Percentiles rank a stretch among this genome's conserved stretches.
Conservation (phyloP, 2,797 vertebrate genomes). For the Esox lucius region DNA sequence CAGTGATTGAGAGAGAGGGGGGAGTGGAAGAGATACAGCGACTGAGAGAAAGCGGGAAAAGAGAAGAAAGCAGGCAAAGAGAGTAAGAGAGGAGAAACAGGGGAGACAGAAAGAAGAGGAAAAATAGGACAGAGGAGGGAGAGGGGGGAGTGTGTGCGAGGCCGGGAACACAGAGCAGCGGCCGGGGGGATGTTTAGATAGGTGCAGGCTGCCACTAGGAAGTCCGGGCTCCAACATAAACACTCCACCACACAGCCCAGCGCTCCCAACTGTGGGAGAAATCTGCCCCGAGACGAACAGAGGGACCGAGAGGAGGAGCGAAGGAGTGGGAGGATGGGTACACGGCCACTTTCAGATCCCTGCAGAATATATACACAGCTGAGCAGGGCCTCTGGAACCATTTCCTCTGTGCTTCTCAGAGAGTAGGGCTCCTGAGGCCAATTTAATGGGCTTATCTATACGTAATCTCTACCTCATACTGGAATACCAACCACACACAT, state of each 20-base stretch:
- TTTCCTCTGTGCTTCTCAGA: conserved; percentile 59
- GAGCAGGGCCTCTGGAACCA: conserved; percentile 66
- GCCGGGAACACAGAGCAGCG: conserved; percentile 77
- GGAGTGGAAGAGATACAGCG: conserved; percentile 45
- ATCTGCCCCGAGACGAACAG: conserved; percentile 72
- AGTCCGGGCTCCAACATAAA: conserved; percentile 85
- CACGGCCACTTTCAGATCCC: conserved; percentile 76
- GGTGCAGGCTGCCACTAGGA: conserved; percentile 87
- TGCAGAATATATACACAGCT: conserved; percentile 78
- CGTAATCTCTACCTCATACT: conserved; percentile 55
- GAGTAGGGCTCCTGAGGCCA: conserved; percentile 57
- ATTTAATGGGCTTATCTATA: conserved; percentile 59
- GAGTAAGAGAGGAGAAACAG: not conserved
- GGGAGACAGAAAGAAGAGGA: conserved; percentile 26
- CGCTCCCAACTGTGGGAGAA: conserved; percentile 83
- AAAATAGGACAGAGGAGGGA: conserved; percentile 33
- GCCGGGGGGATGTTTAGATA: conserved; percentile 84
- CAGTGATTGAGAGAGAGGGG: conserved; percentile 2
- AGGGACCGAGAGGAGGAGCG: conserved; percentile 54
- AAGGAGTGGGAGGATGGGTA: conserved; percentile 69
- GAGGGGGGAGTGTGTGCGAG: conserved; percentile 46
- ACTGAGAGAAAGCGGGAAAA: conserved; percentile 55
- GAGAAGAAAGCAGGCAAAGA: conserved; percentile 28
- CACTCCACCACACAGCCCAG: conserved; percentile 82
- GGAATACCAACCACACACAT: not conserved